phyloP scores from a whole-genome alignment of 1,140 invertebrate genomes.

The Kradibia gibbosae region DNA sequence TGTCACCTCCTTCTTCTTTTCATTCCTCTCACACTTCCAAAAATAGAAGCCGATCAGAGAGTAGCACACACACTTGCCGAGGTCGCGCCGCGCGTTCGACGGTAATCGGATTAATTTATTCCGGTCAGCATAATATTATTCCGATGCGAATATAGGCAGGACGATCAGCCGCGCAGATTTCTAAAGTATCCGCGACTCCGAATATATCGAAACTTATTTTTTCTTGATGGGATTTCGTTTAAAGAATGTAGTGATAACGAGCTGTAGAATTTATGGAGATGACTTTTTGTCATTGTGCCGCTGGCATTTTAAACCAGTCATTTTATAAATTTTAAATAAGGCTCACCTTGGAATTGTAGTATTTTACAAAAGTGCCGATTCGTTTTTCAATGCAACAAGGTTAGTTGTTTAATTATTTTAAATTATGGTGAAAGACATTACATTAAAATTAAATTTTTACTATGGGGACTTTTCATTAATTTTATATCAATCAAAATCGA shows the following conservation, averaged over 20 bases:
- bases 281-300: constrained; percentile 7
- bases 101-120: constrained; percentile 44
- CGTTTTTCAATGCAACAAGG: not conserved
- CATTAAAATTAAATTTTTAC: constrained; percentile 5
- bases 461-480: constrained; percentile 23
- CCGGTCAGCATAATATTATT: constrained; percentile 40
- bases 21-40: constrained; percentile 19
- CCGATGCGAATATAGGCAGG: not conserved
- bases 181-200: not conserved
- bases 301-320: not conserved
- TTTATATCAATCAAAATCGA: constrained; percentile 28
- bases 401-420: constrained; percentile 9
- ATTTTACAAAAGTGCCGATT: not conserved
- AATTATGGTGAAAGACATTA: constrained; percentile 4
- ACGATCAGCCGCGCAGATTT: not conserved
- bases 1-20: constrained; percentile 41
- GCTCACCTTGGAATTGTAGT: not conserved
- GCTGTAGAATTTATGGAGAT: constrained; percentile 7
- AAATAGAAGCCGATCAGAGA: constrained; percentile 29
- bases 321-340: constrained; percentile 23
- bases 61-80: not conserved
- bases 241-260: constrained; percentile 30
- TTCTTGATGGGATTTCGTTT: constrained; percentile 25
- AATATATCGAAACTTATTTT: constrained; percentile 25
- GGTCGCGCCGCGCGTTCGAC: constrained; percentile 1